Percentiles rank a stretch among this genome's conserved stretches.
Evolutionary conservation across 2,888 invertebrate genomes (phyloP).

Genomic region (Axea sp.): DNA sequence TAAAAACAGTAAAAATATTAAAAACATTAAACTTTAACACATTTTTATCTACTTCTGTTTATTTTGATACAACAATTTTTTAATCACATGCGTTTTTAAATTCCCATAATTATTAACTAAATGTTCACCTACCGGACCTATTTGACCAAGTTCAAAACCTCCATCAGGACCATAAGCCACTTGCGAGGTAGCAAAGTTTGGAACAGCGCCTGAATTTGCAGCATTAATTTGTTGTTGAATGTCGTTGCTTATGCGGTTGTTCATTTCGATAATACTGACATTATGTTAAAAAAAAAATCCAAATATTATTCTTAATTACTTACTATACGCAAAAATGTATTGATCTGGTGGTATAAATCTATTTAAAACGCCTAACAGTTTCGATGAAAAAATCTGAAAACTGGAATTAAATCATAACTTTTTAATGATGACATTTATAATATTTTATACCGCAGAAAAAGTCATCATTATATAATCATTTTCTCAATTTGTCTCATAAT

Average conservation of each 20-base stretch:
- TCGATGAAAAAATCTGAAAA: slow-evolving; percentile 54
- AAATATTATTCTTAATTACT: slow-evolving; percentile 42
- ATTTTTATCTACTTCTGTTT: too few relatives aligned
- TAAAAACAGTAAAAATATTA: too few relatives aligned
- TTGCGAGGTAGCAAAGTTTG: slow-evolving; percentile 52
- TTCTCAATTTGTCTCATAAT: too few relatives aligned
- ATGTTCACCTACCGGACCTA: slow-evolving; percentile 54
- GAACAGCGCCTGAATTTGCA: slow-evolving; percentile 54
- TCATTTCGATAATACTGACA: slow-evolving; percentile 55
- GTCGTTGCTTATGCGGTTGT: slow-evolving; percentile 58
- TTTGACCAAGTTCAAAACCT: slow-evolving; percentile 48
- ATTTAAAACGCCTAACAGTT: slow-evolving; percentile 47
- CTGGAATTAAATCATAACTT: slow-evolving; percentile 27
- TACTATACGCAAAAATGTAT: slow-evolving; percentile 44
- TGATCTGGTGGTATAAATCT: slow-evolving; percentile 53
- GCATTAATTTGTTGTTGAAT: slow-evolving; percentile 61
- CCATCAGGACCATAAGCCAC: slow-evolving; percentile 48
- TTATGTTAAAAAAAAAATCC: slow-evolving; percentile 32
- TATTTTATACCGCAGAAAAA: slow-evolving; percentile 38
- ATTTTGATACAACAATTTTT: too few relatives aligned
- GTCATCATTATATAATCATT: too few relatives aligned
- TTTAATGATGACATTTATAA: slow-evolving; percentile 16
- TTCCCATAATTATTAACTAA: too few relatives aligned
- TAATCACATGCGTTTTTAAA: too few relatives aligned
- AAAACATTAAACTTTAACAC: too few relatives aligned